These are phyloP conservation scores for Drosophila murphyi DNA, from an alignment of 1,140 invertebrate genomes.

Conservation along the genomic window DNA sequence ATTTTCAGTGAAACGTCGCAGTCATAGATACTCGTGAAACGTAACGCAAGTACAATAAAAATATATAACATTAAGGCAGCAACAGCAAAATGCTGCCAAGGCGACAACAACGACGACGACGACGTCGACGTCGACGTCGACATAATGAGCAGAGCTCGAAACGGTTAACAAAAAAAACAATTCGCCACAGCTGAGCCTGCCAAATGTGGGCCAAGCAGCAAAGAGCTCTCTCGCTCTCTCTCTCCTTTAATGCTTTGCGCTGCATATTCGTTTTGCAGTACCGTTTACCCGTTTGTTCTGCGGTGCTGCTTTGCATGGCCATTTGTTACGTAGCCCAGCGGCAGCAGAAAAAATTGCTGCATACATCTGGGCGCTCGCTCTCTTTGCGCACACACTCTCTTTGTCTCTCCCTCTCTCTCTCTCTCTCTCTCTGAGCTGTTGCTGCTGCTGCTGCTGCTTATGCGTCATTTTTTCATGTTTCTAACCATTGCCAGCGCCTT, in stretches of 20 bases:
- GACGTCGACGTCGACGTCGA: conserved; percentile 26
- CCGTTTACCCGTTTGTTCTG: conserved; percentile 65
- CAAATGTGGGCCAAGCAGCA: conserved; percentile 64
- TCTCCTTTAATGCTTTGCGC: conserved; percentile 49
- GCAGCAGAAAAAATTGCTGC: conserved; percentile 48
- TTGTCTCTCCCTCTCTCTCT: conserved; percentile 13
- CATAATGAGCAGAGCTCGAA: conserved; percentile 51
- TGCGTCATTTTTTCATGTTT: conserved; percentile 58
- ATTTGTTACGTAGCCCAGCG: conserved; percentile 59
- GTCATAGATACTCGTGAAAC: conserved; percentile 61
- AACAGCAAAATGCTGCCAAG: conserved; percentile 51
- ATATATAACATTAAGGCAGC: conserved; percentile 70
- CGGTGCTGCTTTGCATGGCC: conserved; percentile 65
- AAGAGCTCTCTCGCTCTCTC: conserved; percentile 3
- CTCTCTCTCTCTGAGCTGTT: conserved; percentile 4
- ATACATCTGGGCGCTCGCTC: conserved; percentile 43
- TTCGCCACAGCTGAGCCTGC: conserved; percentile 55
- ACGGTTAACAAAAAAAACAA: conserved; percentile 45
- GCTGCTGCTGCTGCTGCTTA: conserved; percentile 39
- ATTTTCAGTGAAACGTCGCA: conserved; percentile 54
- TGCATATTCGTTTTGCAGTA: conserved; percentile 74
- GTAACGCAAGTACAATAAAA: conserved; percentile 76
- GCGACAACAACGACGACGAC: conserved; percentile 30
- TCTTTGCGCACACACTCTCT: conserved; percentile 5
- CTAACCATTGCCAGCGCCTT: conserved; percentile 34